phyloP scores from a whole-genome alignment of 2,113 vertebrate species.

The Etia nguti region DNA sequence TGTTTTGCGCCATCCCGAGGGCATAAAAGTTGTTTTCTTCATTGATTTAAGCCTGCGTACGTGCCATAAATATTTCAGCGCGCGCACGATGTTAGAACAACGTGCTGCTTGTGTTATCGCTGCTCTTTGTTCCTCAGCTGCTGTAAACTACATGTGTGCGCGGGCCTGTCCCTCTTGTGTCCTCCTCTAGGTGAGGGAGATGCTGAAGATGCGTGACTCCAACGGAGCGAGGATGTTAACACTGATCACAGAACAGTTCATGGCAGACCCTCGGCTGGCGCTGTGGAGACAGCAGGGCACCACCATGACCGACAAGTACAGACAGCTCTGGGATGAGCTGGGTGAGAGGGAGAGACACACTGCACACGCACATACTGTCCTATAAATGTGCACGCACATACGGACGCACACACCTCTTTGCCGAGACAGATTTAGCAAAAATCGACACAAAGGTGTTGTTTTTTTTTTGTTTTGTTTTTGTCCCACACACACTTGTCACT shows the following conservation, averaged over 20 bases:
- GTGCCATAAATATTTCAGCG: neutral
- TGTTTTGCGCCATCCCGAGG: neutral
- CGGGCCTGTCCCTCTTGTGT: neutral
- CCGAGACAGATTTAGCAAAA: constrained; percentile 32
- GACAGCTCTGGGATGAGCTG: constrained; percentile 93
- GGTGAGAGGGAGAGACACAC: constrained; percentile 55
- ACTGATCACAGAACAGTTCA: constrained; percentile 97
- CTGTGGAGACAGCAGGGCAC: constrained; percentile 98
- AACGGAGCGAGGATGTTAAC: constrained; percentile 97
- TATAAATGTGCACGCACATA: neutral
- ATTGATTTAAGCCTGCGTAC: neutral
- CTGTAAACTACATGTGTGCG: neutral
- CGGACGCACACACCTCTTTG: neutral
- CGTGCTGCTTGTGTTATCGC: neutral
- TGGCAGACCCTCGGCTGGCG: constrained; percentile 92
- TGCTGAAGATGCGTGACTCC: constrained; percentile 98
- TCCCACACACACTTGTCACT: constrained; percentile 13
- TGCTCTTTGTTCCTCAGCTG: neutral
- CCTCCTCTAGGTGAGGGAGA: constrained; percentile 87
- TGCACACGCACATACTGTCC: neutral
- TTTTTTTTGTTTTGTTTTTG: neutral
- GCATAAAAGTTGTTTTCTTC: neutral
- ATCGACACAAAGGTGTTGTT: constrained; percentile 3
- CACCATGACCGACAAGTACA: constrained; percentile 97
- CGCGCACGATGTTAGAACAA: neutral